Percentiles rank a stretch among this genome's conserved stretches.
phyloP scores from a whole-genome alignment of 2,797 vertebrate species.

The Alfaro cultratus region DNA sequence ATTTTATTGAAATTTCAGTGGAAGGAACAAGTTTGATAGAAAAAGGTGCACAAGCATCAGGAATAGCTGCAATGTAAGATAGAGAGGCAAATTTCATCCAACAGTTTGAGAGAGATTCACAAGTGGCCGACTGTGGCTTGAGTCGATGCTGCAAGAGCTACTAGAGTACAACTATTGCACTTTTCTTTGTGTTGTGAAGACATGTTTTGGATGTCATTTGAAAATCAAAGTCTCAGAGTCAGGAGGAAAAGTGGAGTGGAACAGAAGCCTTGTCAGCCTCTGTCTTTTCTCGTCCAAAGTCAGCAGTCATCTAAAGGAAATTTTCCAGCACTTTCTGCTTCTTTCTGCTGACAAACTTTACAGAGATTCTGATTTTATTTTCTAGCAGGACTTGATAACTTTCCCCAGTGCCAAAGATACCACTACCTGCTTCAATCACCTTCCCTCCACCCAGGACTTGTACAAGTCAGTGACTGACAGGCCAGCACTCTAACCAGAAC shows the following conservation, averaged over 20 bases:
- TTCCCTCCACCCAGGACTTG: background rate
- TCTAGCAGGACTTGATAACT: background rate
- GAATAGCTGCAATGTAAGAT: background rate
- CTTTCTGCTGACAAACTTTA: background rate
- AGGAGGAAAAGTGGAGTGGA: background rate
- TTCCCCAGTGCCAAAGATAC: background rate
- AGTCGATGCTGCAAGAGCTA: background rate
- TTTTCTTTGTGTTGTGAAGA: background rate
- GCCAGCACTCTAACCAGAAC: background rate
- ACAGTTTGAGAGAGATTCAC: background rate
- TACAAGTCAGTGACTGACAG: background rate
- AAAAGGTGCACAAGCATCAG: background rate
- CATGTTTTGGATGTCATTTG: background rate
- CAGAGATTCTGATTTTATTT: background rate
- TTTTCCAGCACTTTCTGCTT: background rate
- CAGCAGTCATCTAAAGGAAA: background rate
- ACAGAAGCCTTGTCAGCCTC: background rate
- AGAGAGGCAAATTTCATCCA: background rate
- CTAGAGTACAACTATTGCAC: background rate
- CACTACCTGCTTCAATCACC: background rate
- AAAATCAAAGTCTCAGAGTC: background rate
- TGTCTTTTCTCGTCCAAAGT: background rate
- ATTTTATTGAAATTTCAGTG: background rate
- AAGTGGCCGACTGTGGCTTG: background rate
- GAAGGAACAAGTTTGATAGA: background rate